A percentile compares a stretch with the other conserved stretches of the same genome.
These are phyloP conservation scores for Luperina testacea DNA, from an alignment of 2,888 invertebrate species.

Conservation along the genomic window DNA sequence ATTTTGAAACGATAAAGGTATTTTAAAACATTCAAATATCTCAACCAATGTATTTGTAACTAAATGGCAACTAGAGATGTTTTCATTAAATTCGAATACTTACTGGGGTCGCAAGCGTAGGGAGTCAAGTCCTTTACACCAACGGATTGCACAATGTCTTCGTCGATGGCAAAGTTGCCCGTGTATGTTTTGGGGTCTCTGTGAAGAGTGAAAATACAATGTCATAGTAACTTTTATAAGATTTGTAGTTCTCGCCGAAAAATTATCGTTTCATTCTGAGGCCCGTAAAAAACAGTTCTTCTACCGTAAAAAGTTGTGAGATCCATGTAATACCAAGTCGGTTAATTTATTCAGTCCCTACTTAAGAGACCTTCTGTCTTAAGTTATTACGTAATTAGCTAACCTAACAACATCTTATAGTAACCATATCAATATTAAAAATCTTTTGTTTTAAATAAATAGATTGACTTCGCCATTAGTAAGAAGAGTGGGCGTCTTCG, in stretches of 20 bases:
- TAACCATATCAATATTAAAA: too few species aligned
- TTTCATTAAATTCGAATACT: constrained; percentile 68
- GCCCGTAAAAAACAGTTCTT: too few species aligned
- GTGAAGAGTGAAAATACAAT: constrained; percentile 67
- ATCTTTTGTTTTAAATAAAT: too few species aligned
- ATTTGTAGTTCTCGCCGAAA: background rate
- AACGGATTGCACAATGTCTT: constrained; percentile 94
- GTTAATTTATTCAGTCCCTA: too few species aligned
- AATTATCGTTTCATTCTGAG: background rate
- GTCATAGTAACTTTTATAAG: background rate
- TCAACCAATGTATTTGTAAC: background rate
- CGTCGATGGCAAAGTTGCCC: constrained; percentile 98
- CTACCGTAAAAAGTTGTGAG: too few species aligned
- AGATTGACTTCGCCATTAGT: too few species aligned
- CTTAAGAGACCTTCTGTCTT: too few species aligned
- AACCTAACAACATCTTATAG: too few species aligned
- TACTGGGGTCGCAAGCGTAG: constrained; percentile 96
- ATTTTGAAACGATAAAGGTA: background rate
- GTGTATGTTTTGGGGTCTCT: constrained; percentile 94
- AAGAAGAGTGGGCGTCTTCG: too few species aligned
- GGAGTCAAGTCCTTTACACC: constrained; percentile 96
- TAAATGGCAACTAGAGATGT: background rate
- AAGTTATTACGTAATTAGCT: too few species aligned
- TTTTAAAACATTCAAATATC: background rate
- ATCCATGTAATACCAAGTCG: too few species aligned